Conservation (phyloP, 2,797 vertebrate species). For the Borostomias antarcticus region DNA sequence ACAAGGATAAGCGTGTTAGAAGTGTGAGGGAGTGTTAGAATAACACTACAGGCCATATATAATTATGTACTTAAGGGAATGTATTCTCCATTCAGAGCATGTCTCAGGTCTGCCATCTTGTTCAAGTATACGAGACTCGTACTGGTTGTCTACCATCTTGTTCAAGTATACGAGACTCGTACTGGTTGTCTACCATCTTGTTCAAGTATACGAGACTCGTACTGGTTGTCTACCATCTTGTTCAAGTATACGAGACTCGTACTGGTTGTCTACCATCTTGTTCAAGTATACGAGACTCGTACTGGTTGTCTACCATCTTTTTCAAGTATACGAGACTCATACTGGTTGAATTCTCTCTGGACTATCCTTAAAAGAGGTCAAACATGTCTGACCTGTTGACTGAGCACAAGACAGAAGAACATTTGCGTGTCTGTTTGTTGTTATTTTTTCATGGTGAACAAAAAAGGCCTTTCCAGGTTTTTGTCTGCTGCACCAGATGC, state of each 20-base stretch:
- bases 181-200: too few relatives aligned
- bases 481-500: conserved; percentile 43
- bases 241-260: too few relatives aligned
- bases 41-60: conserved; percentile 25
- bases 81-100: conserved; percentile 49
- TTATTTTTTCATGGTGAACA: conserved; percentile 47
- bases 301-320: too few relatives aligned
- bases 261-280: too few relatives aligned
- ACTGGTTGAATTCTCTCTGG: conserved; percentile 50
- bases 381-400: conserved; percentile 57
- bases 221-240: too few relatives aligned
- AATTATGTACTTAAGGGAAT: conserved; percentile 28
- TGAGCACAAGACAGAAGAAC: conserved; percentile 49
- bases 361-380: conserved; percentile 50
- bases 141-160: too few relatives aligned
- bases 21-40: conserved; percentile 22
- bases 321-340: too few relatives aligned
- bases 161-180: too few relatives aligned
- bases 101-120: too few relatives aligned
- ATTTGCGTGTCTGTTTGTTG: conserved; percentile 45
- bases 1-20: background rate
- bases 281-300: too few relatives aligned
- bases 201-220: too few relatives aligned
- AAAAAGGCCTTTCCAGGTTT: conserved; percentile 26
- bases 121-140: too few relatives aligned